Base-by-base conservation (phyloP, 1,140 invertebrate species). In the Zaprionus gabonicus region DNA sequence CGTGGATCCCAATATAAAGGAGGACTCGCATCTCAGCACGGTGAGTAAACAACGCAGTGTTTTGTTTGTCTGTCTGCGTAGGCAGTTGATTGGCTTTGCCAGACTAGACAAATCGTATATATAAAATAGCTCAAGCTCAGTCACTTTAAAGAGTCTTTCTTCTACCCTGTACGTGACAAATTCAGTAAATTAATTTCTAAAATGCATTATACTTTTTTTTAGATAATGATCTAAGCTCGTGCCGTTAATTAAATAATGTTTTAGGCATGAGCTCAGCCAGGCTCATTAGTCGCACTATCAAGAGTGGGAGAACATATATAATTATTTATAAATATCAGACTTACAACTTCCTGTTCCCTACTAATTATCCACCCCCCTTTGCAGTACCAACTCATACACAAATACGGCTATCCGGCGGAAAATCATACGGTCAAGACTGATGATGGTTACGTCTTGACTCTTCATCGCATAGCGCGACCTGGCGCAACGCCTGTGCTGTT, bases 361-460 rank as follows among this genome's bases (percentile, higher is more conserved):
- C 7, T 46, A 7, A 46, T 9, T 9, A 6, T 3, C 7, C 17
- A 17, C 41, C 6, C n/a, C 7, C 10, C n/a, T 38, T 44, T 76
- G 10, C 71, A 96, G 95, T 93, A 93, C 5, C 91, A 94, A 72
- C 75, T 95, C 9, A 94, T 95, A 6, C 66, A 90, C 17, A 94
- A 94, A 74, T 94, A 95, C 73, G 95, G 95, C 0, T 97, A 96
- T 81, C 94, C 94, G 3, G 94, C 94, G 0, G 96, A 97, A 92
- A 93, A 93, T 15, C 95, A 97, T 80, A 78, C 94, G 3, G 94
- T 95, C 3, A 93, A 94, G 17, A 96, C 96, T 0, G 94, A 95
- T 73, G 96, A 96, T 85, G 95, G 95, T 20, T 96, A 96, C 81
- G 94, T 96, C 53, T 86, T 96, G 46, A 94, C 95, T 69, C 81